These are phyloP conservation scores for Phoenoteleia sp. DNA, from an alignment of 2,888 invertebrate species.

Conservation along the genomic window DNA sequence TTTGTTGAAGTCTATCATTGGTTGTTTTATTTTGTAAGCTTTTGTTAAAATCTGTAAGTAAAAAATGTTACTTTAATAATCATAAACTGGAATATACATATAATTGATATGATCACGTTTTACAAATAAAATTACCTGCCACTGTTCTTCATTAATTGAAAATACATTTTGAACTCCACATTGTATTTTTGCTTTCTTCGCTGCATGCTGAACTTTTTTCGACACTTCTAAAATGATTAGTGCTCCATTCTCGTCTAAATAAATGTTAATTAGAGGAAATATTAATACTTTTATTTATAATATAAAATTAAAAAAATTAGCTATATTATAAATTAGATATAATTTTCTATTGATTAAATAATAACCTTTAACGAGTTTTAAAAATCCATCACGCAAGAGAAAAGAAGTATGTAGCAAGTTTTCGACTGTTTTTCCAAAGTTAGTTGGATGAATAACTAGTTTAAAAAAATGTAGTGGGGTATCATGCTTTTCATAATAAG, in stretches of 20 bases:
- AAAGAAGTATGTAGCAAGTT: slow-evolving; percentile 90
- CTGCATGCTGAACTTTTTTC: slow-evolving; percentile 78
- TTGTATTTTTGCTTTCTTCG: slow-evolving; percentile 76
- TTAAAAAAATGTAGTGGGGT: slow-evolving; percentile 88
- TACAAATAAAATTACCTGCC: slow-evolving; percentile 87
- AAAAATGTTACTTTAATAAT: too few species aligned
- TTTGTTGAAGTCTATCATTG: slow-evolving; percentile 80
- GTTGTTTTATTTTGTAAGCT: slow-evolving; percentile 75
- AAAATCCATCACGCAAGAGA: slow-evolving; percentile 88
- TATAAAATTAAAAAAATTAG: too few species aligned
- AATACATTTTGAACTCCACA: slow-evolving; percentile 88
- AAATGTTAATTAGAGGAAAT: background rate
- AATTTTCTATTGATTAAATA: slow-evolving; percentile 3
- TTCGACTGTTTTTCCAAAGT: slow-evolving; percentile 89
- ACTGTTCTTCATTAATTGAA: slow-evolving; percentile 87
- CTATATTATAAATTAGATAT: too few species aligned
- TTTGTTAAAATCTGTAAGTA: slow-evolving; percentile 80
- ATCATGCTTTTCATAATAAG: slow-evolving; percentile 85
- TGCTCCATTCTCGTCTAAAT: slow-evolving; percentile 75
- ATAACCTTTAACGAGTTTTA: slow-evolving; percentile 87
- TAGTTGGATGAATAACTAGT: slow-evolving; percentile 88
- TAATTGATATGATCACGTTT: background rate
- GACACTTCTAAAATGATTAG: slow-evolving; percentile 78
- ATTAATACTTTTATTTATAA: background rate
- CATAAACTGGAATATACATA: too few species aligned